phyloP scores from a whole-genome alignment of 2,797 vertebrate genomes.

The Sciurus carolinensis region DNA sequence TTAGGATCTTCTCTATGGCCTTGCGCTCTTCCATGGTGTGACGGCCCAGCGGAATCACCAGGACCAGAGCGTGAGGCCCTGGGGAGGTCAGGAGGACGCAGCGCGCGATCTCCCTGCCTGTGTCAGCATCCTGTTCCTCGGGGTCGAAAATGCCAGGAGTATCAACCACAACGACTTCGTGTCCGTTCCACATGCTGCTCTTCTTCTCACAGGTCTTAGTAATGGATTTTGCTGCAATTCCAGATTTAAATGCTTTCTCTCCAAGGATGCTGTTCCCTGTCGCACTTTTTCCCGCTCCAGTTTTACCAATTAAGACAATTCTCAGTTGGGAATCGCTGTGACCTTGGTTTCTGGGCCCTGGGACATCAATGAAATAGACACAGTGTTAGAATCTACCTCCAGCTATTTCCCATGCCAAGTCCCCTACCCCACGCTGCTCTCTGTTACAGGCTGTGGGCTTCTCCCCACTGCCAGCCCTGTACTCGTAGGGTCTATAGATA shows the following conservation, averaged over 20 bases:
- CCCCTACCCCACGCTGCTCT: rapidly evolving
- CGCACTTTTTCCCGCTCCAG: constrained; percentile 92
- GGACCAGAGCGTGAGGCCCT: constrained; percentile 63
- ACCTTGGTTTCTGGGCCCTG: background rate
- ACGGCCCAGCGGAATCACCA: constrained; percentile 46
- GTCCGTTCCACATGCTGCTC: constrained; percentile 61
- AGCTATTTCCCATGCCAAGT: rapidly evolving
- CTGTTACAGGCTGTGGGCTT: rapidly evolving
- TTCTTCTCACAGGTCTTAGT: constrained; percentile 85
- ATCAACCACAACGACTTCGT: constrained; percentile 88
- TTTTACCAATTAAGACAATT: constrained; percentile 91
- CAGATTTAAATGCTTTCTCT: constrained; percentile 82
- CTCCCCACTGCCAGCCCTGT: rapidly evolving
- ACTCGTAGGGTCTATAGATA: background rate
- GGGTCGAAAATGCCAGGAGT: constrained; percentile 92
- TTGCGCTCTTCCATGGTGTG: background rate
- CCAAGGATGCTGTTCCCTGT: constrained; percentile 92
- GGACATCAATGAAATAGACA: background rate
- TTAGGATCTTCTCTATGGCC: constrained; percentile 35
- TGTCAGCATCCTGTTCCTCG: constrained; percentile 79
- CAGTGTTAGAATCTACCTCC: background rate
- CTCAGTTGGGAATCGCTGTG: constrained; percentile 69
- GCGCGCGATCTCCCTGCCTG: constrained; percentile 82
- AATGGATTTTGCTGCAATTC: constrained; percentile 84
- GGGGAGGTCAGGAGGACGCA: constrained; percentile 68